Percentiles rank a stretch among this genome's conserved stretches.
These are phyloP conservation scores for Caenorhabditis latens DNA, from an alignment of 1,140 invertebrate genomes.

Conservation along the genomic window DNA sequence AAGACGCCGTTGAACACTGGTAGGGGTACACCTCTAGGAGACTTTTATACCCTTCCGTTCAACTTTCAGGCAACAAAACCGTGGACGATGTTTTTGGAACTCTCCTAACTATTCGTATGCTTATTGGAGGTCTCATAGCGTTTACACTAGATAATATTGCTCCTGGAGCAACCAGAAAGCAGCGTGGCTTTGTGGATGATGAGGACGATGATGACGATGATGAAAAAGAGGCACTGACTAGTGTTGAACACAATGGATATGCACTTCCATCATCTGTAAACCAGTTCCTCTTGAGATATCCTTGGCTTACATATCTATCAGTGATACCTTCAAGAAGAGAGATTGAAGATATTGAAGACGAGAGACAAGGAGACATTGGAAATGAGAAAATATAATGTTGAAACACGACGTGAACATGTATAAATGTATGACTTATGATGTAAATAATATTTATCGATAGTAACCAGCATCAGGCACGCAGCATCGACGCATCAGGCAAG, in stretches of 20 bases:
- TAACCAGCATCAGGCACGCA: too few relatives aligned
- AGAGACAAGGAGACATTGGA: neutral
- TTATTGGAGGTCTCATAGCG: slow-evolving; percentile 53
- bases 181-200: neutral
- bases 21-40: too few relatives aligned
- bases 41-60: too few relatives aligned
- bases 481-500: too few relatives aligned
- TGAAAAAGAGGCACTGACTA: neutral
- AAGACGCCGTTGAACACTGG: slow-evolving; percentile 63
- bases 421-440: too few relatives aligned
- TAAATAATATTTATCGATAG: too few relatives aligned
- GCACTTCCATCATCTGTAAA: slow-evolving; percentile 12
- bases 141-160: slow-evolving; percentile 57
- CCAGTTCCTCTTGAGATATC: slow-evolving; percentile 2
- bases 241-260: neutral
- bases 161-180: slow-evolving; percentile 1
- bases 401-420: neutral
- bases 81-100: slow-evolving; percentile 54
- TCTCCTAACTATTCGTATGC: slow-evolving; percentile 57
- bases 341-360: slow-evolving; percentile 7
- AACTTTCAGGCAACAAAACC: slow-evolving; percentile 28
- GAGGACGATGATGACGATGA: neutral
- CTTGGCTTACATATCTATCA: slow-evolving; percentile 2
- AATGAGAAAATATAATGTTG: neutral
- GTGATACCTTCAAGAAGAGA: slow-evolving; percentile 13